A percentile compares a stretch with the other conserved stretches of the same genome.
phyloP scores from a whole-genome alignment of 1,140 invertebrate species.

The Stratiolaelaps scimitus region DNA sequence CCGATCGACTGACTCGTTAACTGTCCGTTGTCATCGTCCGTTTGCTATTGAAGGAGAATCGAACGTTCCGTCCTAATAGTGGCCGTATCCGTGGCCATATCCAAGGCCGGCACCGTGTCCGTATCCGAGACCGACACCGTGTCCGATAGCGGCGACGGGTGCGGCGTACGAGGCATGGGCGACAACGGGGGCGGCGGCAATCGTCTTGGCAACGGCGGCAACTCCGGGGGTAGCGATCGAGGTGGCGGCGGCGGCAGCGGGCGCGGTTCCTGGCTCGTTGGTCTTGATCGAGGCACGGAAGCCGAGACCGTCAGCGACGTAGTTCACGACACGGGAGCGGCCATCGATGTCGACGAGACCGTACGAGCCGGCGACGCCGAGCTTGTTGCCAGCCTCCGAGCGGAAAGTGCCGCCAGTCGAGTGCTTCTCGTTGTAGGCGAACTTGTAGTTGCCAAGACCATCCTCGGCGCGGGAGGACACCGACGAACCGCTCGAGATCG shows the following conservation, averaged over 20 bases:
- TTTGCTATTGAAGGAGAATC: no score
- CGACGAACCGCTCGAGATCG: neutral
- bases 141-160: neutral
- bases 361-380: conserved; percentile 33
- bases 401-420: conserved; percentile 38
- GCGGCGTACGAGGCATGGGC: neutral
- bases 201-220: neutral
- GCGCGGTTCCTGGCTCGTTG: conserved; percentile 37
- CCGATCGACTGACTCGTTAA: no score
- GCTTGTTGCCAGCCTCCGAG: conserved; percentile 34
- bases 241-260: conserved; percentile 33
- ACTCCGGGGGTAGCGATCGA: neutral
- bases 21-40: no score
- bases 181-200: neutral
- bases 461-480: neutral
- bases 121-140: neutral
- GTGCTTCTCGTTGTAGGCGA: conserved; percentile 38
- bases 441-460: conserved; percentile 37
- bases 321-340: conserved; percentile 33
- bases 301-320: conserved; percentile 34
- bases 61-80: neutral
- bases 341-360: conserved; percentile 33
- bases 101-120: neutral
- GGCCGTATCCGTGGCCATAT: no score
- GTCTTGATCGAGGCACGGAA: conserved; percentile 35